These are phyloP conservation scores for Pseudococcus viburni DNA, from an alignment of 2,888 invertebrate genomes.

Conservation along the genomic window DNA sequence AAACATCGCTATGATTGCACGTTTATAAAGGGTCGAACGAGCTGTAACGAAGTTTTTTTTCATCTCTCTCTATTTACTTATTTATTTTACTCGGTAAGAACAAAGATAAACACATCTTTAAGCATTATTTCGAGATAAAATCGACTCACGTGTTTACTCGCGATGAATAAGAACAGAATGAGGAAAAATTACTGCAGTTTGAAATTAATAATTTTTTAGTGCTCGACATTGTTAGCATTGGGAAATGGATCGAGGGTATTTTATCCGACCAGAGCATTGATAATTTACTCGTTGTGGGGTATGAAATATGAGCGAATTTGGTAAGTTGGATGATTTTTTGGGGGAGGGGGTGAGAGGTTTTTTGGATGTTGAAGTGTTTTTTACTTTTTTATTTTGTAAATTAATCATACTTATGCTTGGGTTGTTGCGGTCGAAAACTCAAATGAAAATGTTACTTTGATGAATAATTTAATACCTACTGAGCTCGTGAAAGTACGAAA, in stretches of 20 bases:
- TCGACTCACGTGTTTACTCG: constrained; percentile 33
- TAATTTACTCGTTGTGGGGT: background rate
- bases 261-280: background rate
- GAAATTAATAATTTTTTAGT: background rate
- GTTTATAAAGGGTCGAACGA: constrained; percentile 3
- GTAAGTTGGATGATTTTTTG: no score
- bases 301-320: no score
- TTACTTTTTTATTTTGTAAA: no score
- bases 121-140: constrained; percentile 47
- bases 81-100: constrained; percentile 30
- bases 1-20: constrained; percentile 19
- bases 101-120: constrained; percentile 34
- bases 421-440: no score
- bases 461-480: no score
- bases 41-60: constrained; percentile 44
- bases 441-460: no score
- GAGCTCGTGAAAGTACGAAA: no score
- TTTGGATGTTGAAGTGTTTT: no score
- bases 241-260: background rate
- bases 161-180: background rate
- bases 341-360: no score
- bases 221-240: background rate
- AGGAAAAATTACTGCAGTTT: constrained; percentile 3
- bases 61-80: constrained; percentile 20
- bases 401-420: no score